phyloP scores from a whole-genome alignment of 2,888 invertebrate species.

The Callimorpha dominula region DNA sequence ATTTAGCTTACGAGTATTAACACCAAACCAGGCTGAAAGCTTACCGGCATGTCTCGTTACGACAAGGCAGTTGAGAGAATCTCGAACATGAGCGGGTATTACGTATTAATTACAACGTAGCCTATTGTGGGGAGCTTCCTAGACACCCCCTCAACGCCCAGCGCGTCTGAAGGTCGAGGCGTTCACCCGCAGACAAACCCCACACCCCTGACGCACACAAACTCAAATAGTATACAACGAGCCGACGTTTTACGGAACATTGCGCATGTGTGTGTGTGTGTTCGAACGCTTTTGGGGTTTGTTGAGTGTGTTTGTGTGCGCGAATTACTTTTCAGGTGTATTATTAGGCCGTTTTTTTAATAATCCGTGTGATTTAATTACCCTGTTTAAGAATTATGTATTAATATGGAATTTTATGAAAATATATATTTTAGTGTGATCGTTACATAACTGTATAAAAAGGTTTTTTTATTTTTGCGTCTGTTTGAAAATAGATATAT shows the following conservation, averaged over 20 bases:
- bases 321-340: conserved; percentile 35
- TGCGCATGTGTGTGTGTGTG: not conserved
- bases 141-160: conserved; percentile 63
- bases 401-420: not conserved
- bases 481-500: not conserved
- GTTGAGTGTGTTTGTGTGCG: conserved; percentile 26
- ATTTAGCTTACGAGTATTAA: conserved; percentile 2
- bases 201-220: conserved; percentile 43
- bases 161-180: conserved; percentile 83
- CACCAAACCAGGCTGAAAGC: not conserved
- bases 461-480: not conserved
- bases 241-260: not conserved
- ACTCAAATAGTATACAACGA: not conserved
- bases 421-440: not conserved
- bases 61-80: conserved; percentile 37
- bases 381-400: not conserved
- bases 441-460: not conserved
- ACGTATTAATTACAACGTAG: conserved; percentile 57
- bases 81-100: conserved; percentile 46
- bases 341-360: conserved; percentile 30
- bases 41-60: conserved; percentile 3
- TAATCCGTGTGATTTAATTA: conserved; percentile 24
- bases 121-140: conserved; percentile 68
- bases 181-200: conserved; percentile 71
- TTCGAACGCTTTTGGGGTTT: not conserved